Conservation (phyloP, 2,888 invertebrate species). For the Lapara coniferarum region DNA sequence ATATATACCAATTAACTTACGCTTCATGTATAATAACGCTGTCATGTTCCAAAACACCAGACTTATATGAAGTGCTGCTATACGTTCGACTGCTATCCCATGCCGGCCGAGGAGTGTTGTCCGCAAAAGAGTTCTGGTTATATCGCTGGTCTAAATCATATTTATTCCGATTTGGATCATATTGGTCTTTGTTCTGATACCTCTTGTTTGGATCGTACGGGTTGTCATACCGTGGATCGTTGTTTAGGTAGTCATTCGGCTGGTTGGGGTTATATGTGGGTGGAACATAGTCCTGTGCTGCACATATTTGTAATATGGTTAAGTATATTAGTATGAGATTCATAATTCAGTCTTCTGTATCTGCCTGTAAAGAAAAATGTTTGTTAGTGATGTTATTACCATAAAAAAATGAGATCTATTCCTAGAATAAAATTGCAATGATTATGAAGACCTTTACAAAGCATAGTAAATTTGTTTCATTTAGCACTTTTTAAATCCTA, state of each 20-base stretch:
- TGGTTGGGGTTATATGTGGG: conserved; percentile 68
- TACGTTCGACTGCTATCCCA: conserved; percentile 66
- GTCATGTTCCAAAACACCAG: conserved; percentile 68
- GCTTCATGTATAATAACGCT: conserved; percentile 83
- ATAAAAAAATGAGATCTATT: background rate
- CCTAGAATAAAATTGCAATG: no score
- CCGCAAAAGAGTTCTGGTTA: conserved; percentile 54
- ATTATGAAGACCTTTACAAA: no score
- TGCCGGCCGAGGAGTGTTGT: conserved; percentile 58
- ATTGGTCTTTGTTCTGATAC: conserved; percentile 54
- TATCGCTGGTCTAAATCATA: conserved; percentile 53
- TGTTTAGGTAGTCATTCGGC: conserved; percentile 61
- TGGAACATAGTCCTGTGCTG: conserved; percentile 65
- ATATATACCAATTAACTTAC: conserved; percentile 61
- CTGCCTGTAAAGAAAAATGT: conserved; percentile 55
- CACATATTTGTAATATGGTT: conserved; percentile 56
- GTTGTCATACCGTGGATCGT: conserved; percentile 67
- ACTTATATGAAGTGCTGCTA: conserved; percentile 54
- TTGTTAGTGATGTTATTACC: background rate
- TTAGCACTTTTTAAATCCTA: background rate
- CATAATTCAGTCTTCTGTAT: conserved; percentile 70
- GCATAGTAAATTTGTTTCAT: no score
- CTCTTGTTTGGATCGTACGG: conserved; percentile 68
- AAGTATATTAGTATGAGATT: conserved; percentile 63
- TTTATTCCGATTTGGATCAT: conserved; percentile 48